phyloP scores from a whole-genome alignment of 2,888 invertebrate species.

The Tipula unca region DNA sequence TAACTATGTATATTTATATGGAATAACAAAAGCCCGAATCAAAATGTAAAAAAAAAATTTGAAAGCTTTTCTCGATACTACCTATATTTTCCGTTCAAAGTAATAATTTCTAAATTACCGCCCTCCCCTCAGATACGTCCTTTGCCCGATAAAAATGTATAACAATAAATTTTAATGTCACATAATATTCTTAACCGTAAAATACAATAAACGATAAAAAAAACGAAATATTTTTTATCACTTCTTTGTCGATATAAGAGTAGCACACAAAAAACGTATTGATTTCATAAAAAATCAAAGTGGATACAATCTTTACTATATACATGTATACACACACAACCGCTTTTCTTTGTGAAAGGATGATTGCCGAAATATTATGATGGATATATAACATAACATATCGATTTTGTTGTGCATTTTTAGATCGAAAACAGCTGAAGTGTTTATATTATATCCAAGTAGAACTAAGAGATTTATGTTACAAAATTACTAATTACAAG shows the following conservation, averaged over 20 bases:
- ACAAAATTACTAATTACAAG: too few relatives aligned
- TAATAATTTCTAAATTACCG: not conserved
- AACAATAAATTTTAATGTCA: slow-evolving; percentile 14
- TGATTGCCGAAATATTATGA: too few relatives aligned
- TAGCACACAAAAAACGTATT: not conserved
- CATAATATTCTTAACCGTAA: not conserved
- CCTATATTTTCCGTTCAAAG: not conserved
- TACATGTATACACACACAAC: too few relatives aligned
- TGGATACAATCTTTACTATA: too few relatives aligned
- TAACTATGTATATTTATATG: not conserved
- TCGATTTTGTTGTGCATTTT: too few relatives aligned
- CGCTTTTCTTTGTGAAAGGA: too few relatives aligned
- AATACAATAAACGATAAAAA: slow-evolving; percentile 8
- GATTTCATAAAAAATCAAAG: not conserved
- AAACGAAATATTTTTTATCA: not conserved
- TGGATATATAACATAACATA: too few relatives aligned
- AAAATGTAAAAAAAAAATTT: not conserved
- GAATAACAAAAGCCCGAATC: not conserved
- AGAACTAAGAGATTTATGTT: too few relatives aligned
- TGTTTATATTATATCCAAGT: too few relatives aligned
- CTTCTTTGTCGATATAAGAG: not conserved
- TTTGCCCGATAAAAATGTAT: not conserved
- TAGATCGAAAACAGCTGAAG: too few relatives aligned
- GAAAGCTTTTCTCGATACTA: not conserved
- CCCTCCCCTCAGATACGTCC: not conserved